Conservation (phyloP, 2,113 vertebrate species). For the Patagioenas fasciata region DNA sequence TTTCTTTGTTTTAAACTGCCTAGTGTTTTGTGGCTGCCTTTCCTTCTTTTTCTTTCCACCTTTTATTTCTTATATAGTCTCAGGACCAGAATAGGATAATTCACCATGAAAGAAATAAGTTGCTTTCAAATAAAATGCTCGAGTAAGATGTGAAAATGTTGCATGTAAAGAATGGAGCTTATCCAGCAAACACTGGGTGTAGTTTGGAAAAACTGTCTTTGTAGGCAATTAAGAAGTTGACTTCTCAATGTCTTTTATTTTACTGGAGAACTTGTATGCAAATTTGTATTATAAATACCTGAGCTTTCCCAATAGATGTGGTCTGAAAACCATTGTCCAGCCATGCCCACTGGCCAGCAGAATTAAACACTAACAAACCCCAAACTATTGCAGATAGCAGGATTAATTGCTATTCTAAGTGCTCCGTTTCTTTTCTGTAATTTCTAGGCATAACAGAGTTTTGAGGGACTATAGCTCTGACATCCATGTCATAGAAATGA, state of each 20-base stretch:
- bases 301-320: not conserved
- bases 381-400: not conserved
- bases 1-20: conserved; percentile 17
- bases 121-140: not conserved
- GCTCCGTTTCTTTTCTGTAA: not conserved
- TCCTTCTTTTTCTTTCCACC: not conserved
- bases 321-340: not conserved
- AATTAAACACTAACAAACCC: not conserved
- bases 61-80: not conserved
- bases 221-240: not conserved
- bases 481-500: not conserved
- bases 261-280: not conserved
- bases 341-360: not conserved
- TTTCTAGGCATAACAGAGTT: not conserved
- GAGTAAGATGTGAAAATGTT: not conserved
- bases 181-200: not conserved
- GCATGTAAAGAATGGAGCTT: not conserved
- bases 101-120: not conserved
- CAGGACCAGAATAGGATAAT: not conserved
- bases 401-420: not conserved
- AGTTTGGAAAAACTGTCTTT: not conserved
- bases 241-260: not conserved
- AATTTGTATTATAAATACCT: not conserved
- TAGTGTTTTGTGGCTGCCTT: not conserved
- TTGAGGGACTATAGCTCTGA: not conserved